Conservation (phyloP, 2,797 vertebrate species). For the Rhinatrema bivittatum region DNA sequence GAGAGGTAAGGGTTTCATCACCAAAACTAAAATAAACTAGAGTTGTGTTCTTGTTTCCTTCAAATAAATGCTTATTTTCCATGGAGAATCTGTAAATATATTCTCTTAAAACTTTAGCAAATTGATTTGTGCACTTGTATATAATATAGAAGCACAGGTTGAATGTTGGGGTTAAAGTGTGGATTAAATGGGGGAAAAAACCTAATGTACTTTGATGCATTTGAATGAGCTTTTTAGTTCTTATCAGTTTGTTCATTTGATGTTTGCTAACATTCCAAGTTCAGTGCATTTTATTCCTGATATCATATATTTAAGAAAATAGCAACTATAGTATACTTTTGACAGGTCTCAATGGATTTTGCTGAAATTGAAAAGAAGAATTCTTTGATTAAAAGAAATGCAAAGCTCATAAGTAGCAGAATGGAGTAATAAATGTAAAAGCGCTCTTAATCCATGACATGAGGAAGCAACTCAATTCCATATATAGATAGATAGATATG, state of each 20-base stretch:
- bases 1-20: no score
- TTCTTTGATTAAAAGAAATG: no score
- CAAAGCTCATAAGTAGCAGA: no score
- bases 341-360: no score
- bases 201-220: conserved; percentile 48
- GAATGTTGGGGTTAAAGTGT: conserved; percentile 29
- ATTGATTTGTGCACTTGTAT: conserved; percentile 34
- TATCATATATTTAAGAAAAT: no score
- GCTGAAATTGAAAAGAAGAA: no score
- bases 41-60: background rate
- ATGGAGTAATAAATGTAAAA: no score
- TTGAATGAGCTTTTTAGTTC: conserved; percentile 39
- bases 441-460: no score
- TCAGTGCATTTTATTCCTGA: background rate
- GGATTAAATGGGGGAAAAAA: conserved; percentile 35
- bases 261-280: conserved; percentile 17
- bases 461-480: no score
- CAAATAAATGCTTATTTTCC: background rate
- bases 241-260: conserved; percentile 30
- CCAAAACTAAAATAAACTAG: background rate
- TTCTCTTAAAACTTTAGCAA: no score
- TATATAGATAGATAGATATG: no score
- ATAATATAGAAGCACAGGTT: conserved; percentile 32
- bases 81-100: conserved; percentile 36
- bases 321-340: no score